Conservation (phyloP, 2,797 vertebrate genomes). For the Alosa sapidissima region DNA sequence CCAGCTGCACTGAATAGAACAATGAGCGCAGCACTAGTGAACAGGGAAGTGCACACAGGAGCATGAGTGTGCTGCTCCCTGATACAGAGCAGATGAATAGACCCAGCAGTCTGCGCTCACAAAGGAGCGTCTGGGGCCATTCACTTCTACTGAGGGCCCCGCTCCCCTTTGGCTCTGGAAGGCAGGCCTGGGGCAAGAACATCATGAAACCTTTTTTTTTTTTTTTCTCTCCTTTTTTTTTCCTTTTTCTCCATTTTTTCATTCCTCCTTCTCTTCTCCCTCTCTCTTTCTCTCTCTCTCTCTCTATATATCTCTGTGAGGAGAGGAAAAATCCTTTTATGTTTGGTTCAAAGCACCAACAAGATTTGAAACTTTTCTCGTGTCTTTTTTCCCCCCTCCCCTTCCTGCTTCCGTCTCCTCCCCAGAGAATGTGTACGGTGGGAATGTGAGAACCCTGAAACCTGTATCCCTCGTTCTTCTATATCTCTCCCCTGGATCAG, state of each 20-base stretch:
- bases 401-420: not conserved
- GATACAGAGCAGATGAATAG: not conserved
- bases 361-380: conserved; percentile 21
- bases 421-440: not conserved
- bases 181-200: not conserved
- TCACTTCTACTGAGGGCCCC: not conserved
- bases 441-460: conserved; percentile 14
- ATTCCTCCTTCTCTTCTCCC: not conserved
- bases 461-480: not conserved
- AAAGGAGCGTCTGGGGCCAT: not conserved
- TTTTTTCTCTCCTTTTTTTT: not conserved
- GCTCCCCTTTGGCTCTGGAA: not conserved
- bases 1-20: conserved; percentile 8
- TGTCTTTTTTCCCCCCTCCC: not conserved
- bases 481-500: not conserved
- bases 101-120: not conserved
- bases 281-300: not conserved
- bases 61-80: not conserved
- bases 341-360: conserved; percentile 22
- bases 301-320: not conserved
- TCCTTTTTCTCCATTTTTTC: not conserved
- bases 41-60: not conserved
- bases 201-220: not conserved
- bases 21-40: not conserved
- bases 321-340: not conserved